These are phyloP conservation scores for Coecobrya sp. DNA, from an alignment of 2,888 invertebrate genomes.

Conservation along the genomic window DNA sequence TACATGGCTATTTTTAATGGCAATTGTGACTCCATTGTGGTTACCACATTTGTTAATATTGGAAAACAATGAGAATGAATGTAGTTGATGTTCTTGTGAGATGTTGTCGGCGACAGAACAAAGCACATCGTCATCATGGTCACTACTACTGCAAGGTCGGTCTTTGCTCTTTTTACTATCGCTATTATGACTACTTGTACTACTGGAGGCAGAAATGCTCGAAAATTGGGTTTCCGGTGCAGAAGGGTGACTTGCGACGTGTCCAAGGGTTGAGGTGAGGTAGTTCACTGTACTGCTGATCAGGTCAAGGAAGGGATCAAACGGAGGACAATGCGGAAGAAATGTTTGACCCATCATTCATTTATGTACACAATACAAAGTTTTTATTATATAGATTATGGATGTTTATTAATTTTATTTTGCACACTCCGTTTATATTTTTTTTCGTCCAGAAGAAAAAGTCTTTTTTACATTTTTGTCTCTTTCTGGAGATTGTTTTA, in stretches of 20 bases:
- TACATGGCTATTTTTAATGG: too few relatives aligned
- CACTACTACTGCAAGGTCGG: slow-evolving; percentile 55
- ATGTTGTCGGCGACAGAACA: slow-evolving; percentile 26
- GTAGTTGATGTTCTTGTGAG: slow-evolving; percentile 8
- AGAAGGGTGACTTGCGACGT: neutral
- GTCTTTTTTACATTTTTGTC: neutral
- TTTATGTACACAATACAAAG: slow-evolving; percentile 41
- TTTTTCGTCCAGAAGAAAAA: slow-evolving; percentile 20
- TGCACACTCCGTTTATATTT: neutral
- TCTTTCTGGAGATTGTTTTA: neutral
- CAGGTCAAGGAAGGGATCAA: slow-evolving; percentile 78
- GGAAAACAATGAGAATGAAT: slow-evolving; percentile 25
- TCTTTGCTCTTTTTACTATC: slow-evolving; percentile 50
- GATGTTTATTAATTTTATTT: neutral
- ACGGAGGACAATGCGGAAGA: slow-evolving; percentile 65
- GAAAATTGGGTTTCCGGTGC: neutral
- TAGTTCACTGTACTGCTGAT: slow-evolving; percentile 42
- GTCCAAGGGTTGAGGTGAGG: slow-evolving; percentile 51
- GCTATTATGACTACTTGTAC: slow-evolving; percentile 32
- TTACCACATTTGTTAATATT: neutral
- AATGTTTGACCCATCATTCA: slow-evolving; percentile 76
- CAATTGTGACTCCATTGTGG: too few relatives aligned
- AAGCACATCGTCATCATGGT: slow-evolving; percentile 48
- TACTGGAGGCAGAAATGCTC: slow-evolving; percentile 9
- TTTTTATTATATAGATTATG: neutral